phyloP scores from a whole-genome alignment of 2,888 invertebrate genomes.

The Alloscopus bannaensis region DNA sequence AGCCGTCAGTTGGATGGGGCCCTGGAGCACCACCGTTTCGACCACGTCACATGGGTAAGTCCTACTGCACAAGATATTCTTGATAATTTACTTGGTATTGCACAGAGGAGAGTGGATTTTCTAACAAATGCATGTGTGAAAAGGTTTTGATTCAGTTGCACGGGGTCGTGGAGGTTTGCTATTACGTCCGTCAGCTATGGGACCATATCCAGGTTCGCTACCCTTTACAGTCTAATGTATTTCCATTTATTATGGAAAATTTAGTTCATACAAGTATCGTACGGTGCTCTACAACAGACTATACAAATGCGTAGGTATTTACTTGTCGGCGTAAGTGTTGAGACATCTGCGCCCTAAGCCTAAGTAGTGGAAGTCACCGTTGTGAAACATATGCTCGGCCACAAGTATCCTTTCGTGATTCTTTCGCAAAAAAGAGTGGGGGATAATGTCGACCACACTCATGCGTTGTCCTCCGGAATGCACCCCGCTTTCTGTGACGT shows the following conservation, averaged over 20 bases:
- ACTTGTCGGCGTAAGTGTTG: slow-evolving; percentile 78
- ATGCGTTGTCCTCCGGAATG: slow-evolving; percentile 18
- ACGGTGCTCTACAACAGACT: too few relatives aligned
- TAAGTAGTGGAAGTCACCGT: slow-evolving; percentile 17
- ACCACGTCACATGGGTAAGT: slow-evolving; percentile 74
- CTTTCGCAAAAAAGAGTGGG: slow-evolving; percentile 16
- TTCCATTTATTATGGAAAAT: too few relatives aligned
- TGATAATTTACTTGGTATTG: too few relatives aligned
- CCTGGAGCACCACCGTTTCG: slow-evolving; percentile 70
- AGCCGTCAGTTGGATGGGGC: slow-evolving; percentile 74
- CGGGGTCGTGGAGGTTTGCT: slow-evolving; percentile 58
- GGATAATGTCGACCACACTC: slow-evolving; percentile 23
- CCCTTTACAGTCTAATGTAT: too few relatives aligned
- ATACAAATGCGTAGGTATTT: too few relatives aligned
- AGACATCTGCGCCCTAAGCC: slow-evolving; percentile 19
- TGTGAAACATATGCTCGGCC: slow-evolving; percentile 21
- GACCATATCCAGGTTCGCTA: too few relatives aligned
- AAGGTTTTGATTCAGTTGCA: slow-evolving; percentile 47
- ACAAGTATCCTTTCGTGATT: slow-evolving; percentile 29
- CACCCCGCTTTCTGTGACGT: neutral
- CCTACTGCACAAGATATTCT: slow-evolving; percentile 65
- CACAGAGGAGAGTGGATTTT: slow-evolving; percentile 6
- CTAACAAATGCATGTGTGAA: neutral
- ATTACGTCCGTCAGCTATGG: slow-evolving; percentile 67
- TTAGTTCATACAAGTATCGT: too few relatives aligned